Conservation (phyloP, 2,888 invertebrate genomes). For the Girardia tigrina region DNA sequence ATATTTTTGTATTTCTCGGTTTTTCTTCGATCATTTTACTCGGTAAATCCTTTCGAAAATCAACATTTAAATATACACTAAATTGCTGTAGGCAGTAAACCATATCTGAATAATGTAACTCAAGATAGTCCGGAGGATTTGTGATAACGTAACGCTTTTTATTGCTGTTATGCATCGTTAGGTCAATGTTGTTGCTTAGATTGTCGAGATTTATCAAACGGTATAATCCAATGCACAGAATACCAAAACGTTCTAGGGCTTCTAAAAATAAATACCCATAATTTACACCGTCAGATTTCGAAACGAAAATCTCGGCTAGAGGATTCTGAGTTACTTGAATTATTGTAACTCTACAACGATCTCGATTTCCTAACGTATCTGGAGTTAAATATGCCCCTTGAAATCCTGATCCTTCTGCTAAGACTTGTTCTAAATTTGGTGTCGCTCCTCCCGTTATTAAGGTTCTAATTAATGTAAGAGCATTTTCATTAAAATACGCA, state of each 20-base stretch:
- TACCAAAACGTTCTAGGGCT: slow-evolving; percentile 86
- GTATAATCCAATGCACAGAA: slow-evolving; percentile 97
- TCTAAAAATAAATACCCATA: slow-evolving; percentile 94
- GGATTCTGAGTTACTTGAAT: slow-evolving; percentile 54
- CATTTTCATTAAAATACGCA: slow-evolving; percentile 99
- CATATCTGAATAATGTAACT: neutral
- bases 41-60: slow-evolving; percentile 16
- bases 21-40: neutral
- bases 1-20: neutral
- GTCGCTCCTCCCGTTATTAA: slow-evolving; percentile 98
- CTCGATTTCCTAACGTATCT: slow-evolving; percentile 84
- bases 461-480: slow-evolving; percentile 92
- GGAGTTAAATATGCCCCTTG: slow-evolving; percentile 91
- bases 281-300: neutral
- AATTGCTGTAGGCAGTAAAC: slow-evolving; percentile 23
- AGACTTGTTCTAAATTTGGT: slow-evolving; percentile 90
- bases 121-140: slow-evolving; percentile 2
- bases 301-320: neutral
- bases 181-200: neutral
- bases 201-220: slow-evolving; percentile 54
- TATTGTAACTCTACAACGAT: slow-evolving; percentile 90
- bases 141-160: slow-evolving; percentile 26
- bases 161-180: neutral
- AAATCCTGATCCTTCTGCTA: slow-evolving; percentile 95
- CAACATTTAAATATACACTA: slow-evolving; percentile 13